Evolutionary conservation across 2,888 invertebrate genomes (phyloP), one percentile per base, ranked within the genome.

Genomic region (Venustoraphidia nigricollis): DNA sequence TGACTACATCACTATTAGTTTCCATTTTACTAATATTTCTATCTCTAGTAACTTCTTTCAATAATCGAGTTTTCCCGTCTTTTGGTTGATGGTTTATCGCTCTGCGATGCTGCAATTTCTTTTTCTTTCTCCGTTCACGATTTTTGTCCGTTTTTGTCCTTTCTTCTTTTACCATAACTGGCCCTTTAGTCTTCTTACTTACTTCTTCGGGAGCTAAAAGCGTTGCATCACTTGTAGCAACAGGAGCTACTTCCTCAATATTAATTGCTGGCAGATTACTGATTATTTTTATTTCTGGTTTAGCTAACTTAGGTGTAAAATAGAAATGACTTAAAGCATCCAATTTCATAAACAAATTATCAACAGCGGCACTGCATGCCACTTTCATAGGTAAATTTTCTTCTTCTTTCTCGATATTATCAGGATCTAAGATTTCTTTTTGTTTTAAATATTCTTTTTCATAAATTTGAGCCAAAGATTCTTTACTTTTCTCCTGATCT

Each of bases 211-310:
- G 95, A 13, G 96, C 95, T 53, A 96, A 69, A 37, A 93, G 65
- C 2, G 83, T 73, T 4, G 86, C 88, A 65, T 92, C 86, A 59
- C 85, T 91, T 0, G 83, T 76, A n/a, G 84, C 81, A 8, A 89
- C 74, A 0, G 96, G 96, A 0, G 93, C 92, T 8, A 95, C 93
- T 67, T 98, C 97, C 66, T 98, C 98, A 79, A 95, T 87, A 35
- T 73, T 77, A 45, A 97, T 80, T 0, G 94, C 89, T 2, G 96
- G 90, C 52, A 90, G 73, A 62, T 98, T 96, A 50, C 81, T 86
- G 6, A 97, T 75, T 51, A 98, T 84, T 67, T 86, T 89, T 2
- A 94, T 71, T 59, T 97, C 96, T 0, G 93, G 86, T 50, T 80
- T 77, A 1, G 83, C 80, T 49, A 80, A 77, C 70, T 83, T 89